phyloP scores from a whole-genome alignment of 2,888 invertebrate species.

The Ganaspis brasiliensis region DNA sequence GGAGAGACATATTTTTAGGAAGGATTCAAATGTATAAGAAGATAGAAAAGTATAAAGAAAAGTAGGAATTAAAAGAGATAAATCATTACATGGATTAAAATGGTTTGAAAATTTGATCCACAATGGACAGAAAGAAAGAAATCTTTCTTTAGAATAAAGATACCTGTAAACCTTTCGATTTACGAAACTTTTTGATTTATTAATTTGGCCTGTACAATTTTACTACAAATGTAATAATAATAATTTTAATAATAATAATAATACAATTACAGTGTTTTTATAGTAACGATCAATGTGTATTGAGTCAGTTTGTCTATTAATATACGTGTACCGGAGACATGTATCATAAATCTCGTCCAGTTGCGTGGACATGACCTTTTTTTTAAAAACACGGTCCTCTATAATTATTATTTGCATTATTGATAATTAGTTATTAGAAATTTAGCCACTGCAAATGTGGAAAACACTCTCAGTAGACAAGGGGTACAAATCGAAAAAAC shows the following conservation, averaged over 20 bases:
- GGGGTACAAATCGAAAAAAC: not conserved
- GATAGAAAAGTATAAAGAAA: no score
- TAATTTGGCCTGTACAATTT: slow-evolving; percentile 77
- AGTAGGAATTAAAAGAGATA: no score
- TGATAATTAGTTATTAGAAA: not conserved
- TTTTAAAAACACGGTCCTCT: not conserved
- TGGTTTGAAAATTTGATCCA: no score
- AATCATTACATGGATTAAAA: no score
- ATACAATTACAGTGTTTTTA: slow-evolving; percentile 62
- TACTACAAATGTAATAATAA: slow-evolving; percentile 74
- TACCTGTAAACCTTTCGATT: slow-evolving; percentile 49
- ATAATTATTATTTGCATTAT: not conserved
- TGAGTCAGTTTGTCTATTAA: slow-evolving; percentile 46
- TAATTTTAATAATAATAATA: slow-evolving; percentile 67
- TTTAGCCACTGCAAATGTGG: slow-evolving; percentile 9
- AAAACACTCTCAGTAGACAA: slow-evolving; percentile 9
- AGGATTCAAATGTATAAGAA: no score
- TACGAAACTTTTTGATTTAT: slow-evolving; percentile 76
- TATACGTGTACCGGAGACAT: slow-evolving; percentile 33
- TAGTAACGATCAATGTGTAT: slow-evolving; percentile 67
- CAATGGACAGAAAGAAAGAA: no score
- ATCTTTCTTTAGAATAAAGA: no score
- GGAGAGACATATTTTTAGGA: no score
- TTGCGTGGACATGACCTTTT: not conserved
- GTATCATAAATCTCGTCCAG: slow-evolving; percentile 21